These are phyloP conservation scores for Anniella stebbinsi DNA, from an alignment of 2,797 vertebrate genomes.

Conservation along the genomic window DNA sequence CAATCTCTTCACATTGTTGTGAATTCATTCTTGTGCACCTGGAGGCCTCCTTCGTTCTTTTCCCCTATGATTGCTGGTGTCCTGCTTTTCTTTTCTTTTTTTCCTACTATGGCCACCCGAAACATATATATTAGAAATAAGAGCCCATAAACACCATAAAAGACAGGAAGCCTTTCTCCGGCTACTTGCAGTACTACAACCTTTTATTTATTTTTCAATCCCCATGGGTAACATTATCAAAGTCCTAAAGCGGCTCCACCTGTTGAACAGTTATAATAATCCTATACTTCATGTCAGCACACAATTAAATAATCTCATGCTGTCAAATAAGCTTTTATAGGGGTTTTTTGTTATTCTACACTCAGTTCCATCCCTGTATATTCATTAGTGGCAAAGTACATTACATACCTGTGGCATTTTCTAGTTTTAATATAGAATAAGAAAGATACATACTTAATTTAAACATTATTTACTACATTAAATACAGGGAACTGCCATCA, in stretches of 20 bases:
- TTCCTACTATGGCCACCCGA: not conserved
- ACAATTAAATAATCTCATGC: not conserved
- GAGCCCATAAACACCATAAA: not conserved
- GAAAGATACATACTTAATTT: slow-evolving; percentile 51
- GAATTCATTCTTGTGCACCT: not conserved
- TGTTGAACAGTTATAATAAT: not conserved
- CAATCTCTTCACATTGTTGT: not conserved
- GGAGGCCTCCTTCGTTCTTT: not conserved
- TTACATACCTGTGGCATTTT: slow-evolving; percentile 3
- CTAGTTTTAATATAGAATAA: slow-evolving; percentile 50
- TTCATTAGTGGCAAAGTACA: not conserved
- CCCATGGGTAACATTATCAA: not conserved
- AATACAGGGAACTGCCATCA: slow-evolving; percentile 37
- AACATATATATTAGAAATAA: not conserved
- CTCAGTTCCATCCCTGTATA: not conserved
- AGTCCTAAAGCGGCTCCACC: not conserved
- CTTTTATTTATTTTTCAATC: not conserved
- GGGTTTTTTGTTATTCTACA: slow-evolving; percentile 5
- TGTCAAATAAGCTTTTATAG: not conserved
- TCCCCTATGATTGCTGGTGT: not conserved
- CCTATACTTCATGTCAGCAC: not conserved
- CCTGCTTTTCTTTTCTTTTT: not conserved
- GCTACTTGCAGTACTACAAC: not conserved
- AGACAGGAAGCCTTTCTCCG: not conserved
- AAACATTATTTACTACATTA: slow-evolving; percentile 57